Base-by-base conservation (phyloP, 1,140 invertebrate species). In the Chrysoperla carnea region DNA sequence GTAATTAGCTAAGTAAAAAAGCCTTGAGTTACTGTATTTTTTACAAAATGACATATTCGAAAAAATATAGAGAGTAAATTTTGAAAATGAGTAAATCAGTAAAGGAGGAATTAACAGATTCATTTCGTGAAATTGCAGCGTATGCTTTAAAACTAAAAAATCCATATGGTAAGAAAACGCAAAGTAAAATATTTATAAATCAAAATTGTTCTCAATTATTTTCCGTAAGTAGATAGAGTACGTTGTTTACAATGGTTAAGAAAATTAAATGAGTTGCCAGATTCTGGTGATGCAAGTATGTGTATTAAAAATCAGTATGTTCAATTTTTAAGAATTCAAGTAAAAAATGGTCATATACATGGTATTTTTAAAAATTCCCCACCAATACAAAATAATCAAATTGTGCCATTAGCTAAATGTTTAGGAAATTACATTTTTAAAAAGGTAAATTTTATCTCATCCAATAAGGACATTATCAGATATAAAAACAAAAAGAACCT, bases 161-260 rank as follows among this genome's bases (percentile, higher is more conserved):
- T 44, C 52, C 59, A 3, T 61, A 58, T 44, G 59, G 58, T 60
- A 53, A 5, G 6, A 15, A 15, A 43, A 27, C 1, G 17, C 31
- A n/a, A 31, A 39, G 8, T 15, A 12, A 41, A 39, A 36, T 23
- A 35, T 33, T 38, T 44, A 41, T 8, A 6, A 37, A 7, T 7
- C 6, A 37, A 6, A 37, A 14, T 7, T 36, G n/a, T n/a, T n/a
- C n/a, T n/a, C n/a, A n/a, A n/a, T n/a, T n/a, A n/a, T n/a, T n/a
- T n/a, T n/a, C n/a, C n/a, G n/a, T n/a, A n/a, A n/a, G n/a, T 29
- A 68, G 66, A 69, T 52, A 52, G 67, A 42, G 65, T 68, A n/a
- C 48, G 64, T 48, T 65, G 62, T 45, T 52, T 56, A 4, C 65
- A 69, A 56, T 69, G 67, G 66, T 48, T 54, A 0, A 50, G 63